Percentiles rank a stretch among this genome's conserved stretches.
These are phyloP conservation scores for Aurelia aurita DNA, from an alignment of 30 jellyfish, hydroid and myxozoan species.

Conservation along the genomic window DNA sequence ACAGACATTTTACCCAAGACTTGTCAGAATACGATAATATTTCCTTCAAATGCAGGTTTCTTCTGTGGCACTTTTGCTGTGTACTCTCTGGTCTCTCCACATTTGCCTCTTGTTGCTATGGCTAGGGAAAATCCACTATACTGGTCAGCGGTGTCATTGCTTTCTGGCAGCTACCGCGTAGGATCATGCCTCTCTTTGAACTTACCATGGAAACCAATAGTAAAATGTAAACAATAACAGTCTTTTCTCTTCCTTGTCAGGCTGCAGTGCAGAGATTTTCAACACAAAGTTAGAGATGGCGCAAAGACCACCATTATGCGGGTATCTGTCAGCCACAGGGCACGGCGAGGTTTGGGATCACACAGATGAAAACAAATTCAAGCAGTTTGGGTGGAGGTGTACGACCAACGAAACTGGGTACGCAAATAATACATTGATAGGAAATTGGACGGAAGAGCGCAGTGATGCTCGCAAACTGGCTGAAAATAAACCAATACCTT, in stretches of 20 bases:
- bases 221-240: not conserved
- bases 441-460: constrained; percentile 93
- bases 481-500: constrained; percentile 72
- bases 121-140: not conserved
- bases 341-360: constrained; percentile 92
- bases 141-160: constrained; percentile 15
- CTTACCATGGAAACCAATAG: not conserved
- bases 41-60: not conserved
- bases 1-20: constrained; percentile 52
- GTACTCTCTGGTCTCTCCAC: not conserved
- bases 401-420: constrained; percentile 90
- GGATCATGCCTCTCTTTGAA: no score
- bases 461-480: constrained; percentile 76
- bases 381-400: constrained; percentile 96
- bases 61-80: not conserved
- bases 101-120: not conserved
- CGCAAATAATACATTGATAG: constrained; percentile 76
- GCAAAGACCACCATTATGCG: constrained; percentile 78
- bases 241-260: not conserved
- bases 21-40: no score
- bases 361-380: constrained; percentile 79
- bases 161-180: no score
- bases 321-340: constrained; percentile 83
- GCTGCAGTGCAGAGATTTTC: not conserved
- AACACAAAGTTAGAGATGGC: constrained; percentile 37